Conservation (phyloP, 2,797 vertebrate species). For the Melanotaenia pygmaea region DNA sequence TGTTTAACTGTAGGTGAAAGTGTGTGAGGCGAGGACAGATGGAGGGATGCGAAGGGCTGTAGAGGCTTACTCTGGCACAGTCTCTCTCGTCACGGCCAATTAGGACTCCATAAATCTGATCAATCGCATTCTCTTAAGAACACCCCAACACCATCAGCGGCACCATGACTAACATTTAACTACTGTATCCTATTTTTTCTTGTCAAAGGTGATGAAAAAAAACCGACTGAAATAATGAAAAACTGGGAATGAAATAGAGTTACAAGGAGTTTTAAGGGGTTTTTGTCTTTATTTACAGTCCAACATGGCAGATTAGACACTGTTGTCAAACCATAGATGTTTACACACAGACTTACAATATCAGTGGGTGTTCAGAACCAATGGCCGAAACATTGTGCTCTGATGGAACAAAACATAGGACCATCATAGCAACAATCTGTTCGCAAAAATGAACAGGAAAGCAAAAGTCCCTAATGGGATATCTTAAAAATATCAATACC, state of each 20-base stretch:
- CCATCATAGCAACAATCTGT: conserved; percentile 11
- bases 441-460: conserved; percentile 20
- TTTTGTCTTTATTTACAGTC: conserved; percentile 19
- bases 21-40: conserved; percentile 24
- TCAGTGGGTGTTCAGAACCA: conserved; percentile 51
- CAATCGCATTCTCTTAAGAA: conserved; percentile 70
- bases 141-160: conserved; percentile 60
- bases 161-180: conserved; percentile 77
- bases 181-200: conserved; percentile 71
- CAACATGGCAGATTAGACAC: conserved; percentile 41
- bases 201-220: conserved; percentile 63
- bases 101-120: conserved; percentile 82
- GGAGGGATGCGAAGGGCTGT: conserved; percentile 32
- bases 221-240: conserved; percentile 38
- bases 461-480: conserved; percentile 5
- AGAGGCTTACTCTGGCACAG: conserved; percentile 56
- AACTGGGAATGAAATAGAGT: conserved; percentile 53
- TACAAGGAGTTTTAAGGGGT: conserved; percentile 40
- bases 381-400: conserved; percentile 62
- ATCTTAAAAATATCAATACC: conserved; percentile 15
- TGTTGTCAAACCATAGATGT: conserved; percentile 40
- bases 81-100: conserved; percentile 75
- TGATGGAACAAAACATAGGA: conserved; percentile 34
- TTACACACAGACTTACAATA: conserved; percentile 38
- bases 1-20: conserved; percentile 33